A percentile compares a stretch with the other conserved stretches of the same genome.
Evolutionary conservation across 2,797 vertebrate species (phyloP).

Genomic region (Thalassophryne amazonica): DNA sequence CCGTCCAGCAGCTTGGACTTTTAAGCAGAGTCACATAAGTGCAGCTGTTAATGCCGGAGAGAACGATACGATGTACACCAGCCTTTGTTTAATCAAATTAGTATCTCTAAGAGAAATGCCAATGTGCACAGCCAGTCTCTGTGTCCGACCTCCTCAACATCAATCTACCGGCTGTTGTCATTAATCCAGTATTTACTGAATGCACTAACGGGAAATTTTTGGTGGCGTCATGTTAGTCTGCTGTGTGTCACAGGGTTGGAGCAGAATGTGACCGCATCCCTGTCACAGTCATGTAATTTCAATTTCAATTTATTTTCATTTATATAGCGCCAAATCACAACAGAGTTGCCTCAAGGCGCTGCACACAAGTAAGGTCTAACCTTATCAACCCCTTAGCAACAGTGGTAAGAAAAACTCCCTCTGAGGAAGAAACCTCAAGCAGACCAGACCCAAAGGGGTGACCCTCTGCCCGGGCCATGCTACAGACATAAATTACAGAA

Average conservation of each 20-base stretch:
- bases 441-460: too few species aligned
- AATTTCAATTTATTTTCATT: too few species aligned
- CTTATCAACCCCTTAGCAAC: too few species aligned
- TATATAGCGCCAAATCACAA: too few species aligned
- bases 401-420: too few species aligned
- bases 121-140: constrained; percentile 1
- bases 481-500: too few species aligned
- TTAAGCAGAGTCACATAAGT: constrained; percentile 38
- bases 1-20: constrained; percentile 45
- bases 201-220: constrained; percentile 17
- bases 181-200: constrained; percentile 18
- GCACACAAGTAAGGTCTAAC: too few species aligned
- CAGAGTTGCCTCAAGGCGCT: too few species aligned
- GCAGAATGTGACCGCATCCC: background rate
- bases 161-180: background rate
- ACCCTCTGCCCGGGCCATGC: too few species aligned
- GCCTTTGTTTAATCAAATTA: constrained; percentile 19
- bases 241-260: constrained; percentile 1
- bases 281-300: too few species aligned
- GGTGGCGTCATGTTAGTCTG: constrained; percentile 2
- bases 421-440: too few species aligned
- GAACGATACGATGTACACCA: background rate
- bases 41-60: constrained; percentile 28
- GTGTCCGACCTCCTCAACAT: constrained; percentile 12
- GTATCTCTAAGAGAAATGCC: background rate